These are phyloP conservation scores for Candidula unifasciata DNA, from an alignment of 2,888 invertebrate species.

Conservation along the genomic window DNA sequence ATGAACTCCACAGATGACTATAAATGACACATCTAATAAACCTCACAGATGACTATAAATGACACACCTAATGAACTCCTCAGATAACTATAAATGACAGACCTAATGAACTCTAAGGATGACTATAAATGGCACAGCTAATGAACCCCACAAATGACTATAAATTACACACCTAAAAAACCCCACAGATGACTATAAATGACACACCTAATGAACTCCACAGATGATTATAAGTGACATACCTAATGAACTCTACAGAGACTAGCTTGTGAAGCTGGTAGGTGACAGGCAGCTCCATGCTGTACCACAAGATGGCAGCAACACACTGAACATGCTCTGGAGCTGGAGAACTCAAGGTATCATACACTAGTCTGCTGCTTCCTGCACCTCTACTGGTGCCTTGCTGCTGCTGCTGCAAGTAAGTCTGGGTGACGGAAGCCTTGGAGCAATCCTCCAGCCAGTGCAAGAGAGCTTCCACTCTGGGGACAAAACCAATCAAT, in stretches of 20 bases:
- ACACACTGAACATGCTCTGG: slow-evolving; percentile 83
- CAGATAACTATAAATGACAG: too few relatives aligned
- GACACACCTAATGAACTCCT: slow-evolving; percentile 85
- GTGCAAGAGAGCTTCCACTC: slow-evolving; percentile 81
- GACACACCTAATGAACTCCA: slow-evolving; percentile 85
- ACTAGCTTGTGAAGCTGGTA: slow-evolving; percentile 84
- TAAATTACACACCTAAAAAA: too few relatives aligned
- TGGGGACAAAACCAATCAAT: slow-evolving; percentile 38
- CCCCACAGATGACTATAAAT: too few relatives aligned
- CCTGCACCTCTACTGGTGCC: slow-evolving; percentile 4
- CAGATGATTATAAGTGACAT: slow-evolving; percentile 51
- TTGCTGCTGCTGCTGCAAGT: slow-evolving; percentile 48
- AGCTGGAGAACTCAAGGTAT: slow-evolving; percentile 70
- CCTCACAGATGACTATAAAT: too few relatives aligned
- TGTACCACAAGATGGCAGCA: slow-evolving; percentile 88
- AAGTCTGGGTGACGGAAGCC: slow-evolving; percentile 55
- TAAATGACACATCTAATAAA: too few relatives aligned
- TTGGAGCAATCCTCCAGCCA: slow-evolving; percentile 85
- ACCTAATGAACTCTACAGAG: slow-evolving; percentile 87
- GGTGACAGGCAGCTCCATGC: slow-evolving; percentile 65
- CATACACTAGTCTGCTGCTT: not conserved
- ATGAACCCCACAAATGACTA: too few relatives aligned
- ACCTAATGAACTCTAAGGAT: slow-evolving; percentile 87
- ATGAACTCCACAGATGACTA: too few relatives aligned
- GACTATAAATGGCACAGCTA: too few relatives aligned